Evolutionary conservation across 2,888 invertebrate genomes (phyloP).

Genomic region (Dendrolimus houi): DNA sequence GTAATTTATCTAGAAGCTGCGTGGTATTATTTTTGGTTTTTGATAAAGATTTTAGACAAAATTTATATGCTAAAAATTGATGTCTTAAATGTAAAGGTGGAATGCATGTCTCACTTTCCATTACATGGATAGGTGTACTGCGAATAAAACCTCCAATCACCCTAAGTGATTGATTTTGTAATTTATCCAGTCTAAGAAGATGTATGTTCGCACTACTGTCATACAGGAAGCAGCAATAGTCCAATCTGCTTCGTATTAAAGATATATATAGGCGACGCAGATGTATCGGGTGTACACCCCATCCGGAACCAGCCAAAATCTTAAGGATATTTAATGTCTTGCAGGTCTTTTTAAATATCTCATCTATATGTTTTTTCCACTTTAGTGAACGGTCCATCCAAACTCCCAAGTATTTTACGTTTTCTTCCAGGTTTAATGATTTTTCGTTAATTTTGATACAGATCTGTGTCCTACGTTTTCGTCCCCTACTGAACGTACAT

Average conservation of each 20-base stretch:
- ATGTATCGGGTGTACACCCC: constrained; percentile 7
- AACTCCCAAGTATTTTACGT: too few species aligned
- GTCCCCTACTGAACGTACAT: too few species aligned
- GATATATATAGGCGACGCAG: constrained; percentile 6
- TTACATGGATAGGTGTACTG: constrained; percentile 3
- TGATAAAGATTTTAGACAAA: constrained; percentile 1
- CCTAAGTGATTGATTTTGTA: constrained; percentile 4
- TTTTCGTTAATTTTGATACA: too few species aligned
- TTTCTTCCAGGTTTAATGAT: too few species aligned
- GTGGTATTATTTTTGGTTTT: constrained; percentile 1
- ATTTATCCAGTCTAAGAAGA: constrained; percentile 1
- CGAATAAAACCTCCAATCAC: constrained; percentile 5
- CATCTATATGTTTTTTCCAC: too few species aligned
- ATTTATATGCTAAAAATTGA: constrained; percentile 3
- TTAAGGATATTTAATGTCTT: constrained; percentile 1
- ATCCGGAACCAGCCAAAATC: constrained; percentile 3
- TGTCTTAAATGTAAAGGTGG: constrained; percentile 1
- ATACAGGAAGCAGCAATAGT: constrained; percentile 1
- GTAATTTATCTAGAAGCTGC: neutral
- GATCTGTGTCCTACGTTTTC: too few species aligned
- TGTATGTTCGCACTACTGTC: neutral
- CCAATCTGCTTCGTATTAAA: constrained; percentile 2
- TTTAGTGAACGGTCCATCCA: too few species aligned
- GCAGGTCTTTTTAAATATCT: too few species aligned
- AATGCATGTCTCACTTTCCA: neutral